Base-by-base conservation (phyloP, 2,888 invertebrate species). In the Junonia oenone region DNA sequence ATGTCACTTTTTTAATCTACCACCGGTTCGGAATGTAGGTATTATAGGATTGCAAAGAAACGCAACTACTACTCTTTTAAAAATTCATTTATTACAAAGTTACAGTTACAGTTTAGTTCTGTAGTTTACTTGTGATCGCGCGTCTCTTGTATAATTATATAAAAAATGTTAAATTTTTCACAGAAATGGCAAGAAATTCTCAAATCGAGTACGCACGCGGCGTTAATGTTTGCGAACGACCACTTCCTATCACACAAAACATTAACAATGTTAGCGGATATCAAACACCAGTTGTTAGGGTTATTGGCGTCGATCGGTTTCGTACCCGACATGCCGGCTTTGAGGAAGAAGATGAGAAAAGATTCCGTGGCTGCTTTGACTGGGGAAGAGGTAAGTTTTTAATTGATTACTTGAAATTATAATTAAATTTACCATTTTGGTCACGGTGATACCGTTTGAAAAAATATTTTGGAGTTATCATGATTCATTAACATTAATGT, bases 191-290 rank as follows among this genome's bases (percentile, higher is more conserved):
- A 95, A 71, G 93, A 94, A 64, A 93, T 94, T 0, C 91, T 93
- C 59, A 92, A 92, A 45, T 91, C 91, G 46, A 94, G 94, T 67
- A 92, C 92, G 47, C 92, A 93, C 46, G 95, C 95, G 15, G 97
- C 95, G 27, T 87, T 93, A 54, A 92, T 92, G 49, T 98, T 96
- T 81, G 96, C 98, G 11, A 93, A 91, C 51, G 95, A 96, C 69
- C 96, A 98, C 80, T 97, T 92, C 75, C 87, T 99, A 0, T 97
- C 97, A 0, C 86, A 93, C 63, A 94, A 95, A 72, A 96, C 96
- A 0, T 89, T 98, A 69, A 91, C 95, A 59, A 97, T 96, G 81
- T 91, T 98, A 65, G 94, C 94, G 0, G 97, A 98, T 66, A 95
- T 98, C 62, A 97, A 98, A 72, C 93, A 95, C 67, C 96, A 96